phyloP scores from a whole-genome alignment of 2,113 vertebrate genomes.

The Epinephelus fuscoguttatus region DNA sequence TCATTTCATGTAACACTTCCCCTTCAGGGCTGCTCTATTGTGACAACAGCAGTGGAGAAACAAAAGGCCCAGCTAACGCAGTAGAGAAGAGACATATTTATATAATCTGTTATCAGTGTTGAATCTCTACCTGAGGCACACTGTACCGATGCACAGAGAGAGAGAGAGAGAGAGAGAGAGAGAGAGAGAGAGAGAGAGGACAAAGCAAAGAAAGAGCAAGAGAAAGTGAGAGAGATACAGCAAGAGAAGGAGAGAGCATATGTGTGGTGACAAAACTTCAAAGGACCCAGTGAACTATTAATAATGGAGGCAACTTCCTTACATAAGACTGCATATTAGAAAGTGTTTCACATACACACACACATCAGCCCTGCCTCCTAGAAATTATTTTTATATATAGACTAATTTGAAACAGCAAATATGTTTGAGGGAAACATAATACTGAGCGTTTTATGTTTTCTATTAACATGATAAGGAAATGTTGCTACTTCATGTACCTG shows the following conservation, averaged over 20 bases:
- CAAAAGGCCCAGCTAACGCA: background rate
- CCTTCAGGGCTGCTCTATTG: slow-evolving; percentile 14
- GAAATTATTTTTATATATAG: no score
- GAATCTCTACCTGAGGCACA: slow-evolving; percentile 5
- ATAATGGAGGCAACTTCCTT: slow-evolving; percentile 7
- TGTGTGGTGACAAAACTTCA: background rate
- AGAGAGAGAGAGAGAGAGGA: background rate
- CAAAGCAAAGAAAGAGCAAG: background rate
- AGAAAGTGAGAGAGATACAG: background rate
- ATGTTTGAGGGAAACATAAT: no score
- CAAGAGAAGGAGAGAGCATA: background rate
- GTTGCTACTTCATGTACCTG: no score
- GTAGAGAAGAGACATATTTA: background rate
- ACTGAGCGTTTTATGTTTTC: no score
- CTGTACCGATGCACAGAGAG: background rate
- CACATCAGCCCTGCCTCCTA: no score
- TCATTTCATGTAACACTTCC: slow-evolving; percentile 5
- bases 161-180: background rate
- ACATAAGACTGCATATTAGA: background rate
- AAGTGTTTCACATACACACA: background rate
- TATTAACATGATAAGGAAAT: no score
- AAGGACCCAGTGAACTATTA: slow-evolving; percentile 22
- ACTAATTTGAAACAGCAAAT: no score
- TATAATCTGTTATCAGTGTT: slow-evolving; percentile 22
- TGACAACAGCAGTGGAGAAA: slow-evolving; percentile 21